Base-by-base conservation (phyloP, 2,888 invertebrate species). In the Oxystoma pomonae region DNA sequence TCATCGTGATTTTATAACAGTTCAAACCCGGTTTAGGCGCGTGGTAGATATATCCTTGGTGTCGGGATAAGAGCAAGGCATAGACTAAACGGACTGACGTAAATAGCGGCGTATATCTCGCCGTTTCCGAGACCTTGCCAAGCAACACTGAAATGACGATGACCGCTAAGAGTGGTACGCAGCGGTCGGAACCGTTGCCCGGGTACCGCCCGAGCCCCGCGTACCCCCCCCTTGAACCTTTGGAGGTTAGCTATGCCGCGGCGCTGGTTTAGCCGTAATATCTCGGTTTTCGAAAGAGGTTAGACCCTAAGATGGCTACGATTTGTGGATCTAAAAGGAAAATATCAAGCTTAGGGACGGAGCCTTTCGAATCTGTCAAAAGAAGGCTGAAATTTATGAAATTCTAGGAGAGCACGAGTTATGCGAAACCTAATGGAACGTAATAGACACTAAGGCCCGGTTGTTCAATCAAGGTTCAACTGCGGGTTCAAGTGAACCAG, bases 111-210 rank as follows among this genome's bases (percentile, higher is more conserved):
- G 52, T 57, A 61, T 63, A 62, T 67, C 63, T 61, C 59, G 53
- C 57, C 61, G 55, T 20, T 57, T 55, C 56, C 62, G 64, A 60
- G 62, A 67, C 77, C 76, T 76, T 75, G 74, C 73, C 72, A 77
- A 78, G 80, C 81, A 80, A 59, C 63, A 65, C 65, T 67, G 35
- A 35, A 19, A 53, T 19, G 53, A 53, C 53, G 80, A 78, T 81
- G 81, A 80, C 80, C 80, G 81, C 77, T 75, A 75, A 72, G 73
- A 72, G 70, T 70, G 71, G 72, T 72, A 75, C 75, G 76, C 76
- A 76, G 76, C 74, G 76, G n/a, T n/a, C n/a, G 76, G 75, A 76
- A 77, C 78, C 77, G 77, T 77, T 78, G 77, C 75, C 71, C 68
- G 69, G 68, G 69, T 70, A 70, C 71, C 71, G 70, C 67, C 71